These are phyloP conservation scores for Anser cygnoides DNA, from an alignment of 2,113 vertebrate genomes.

Conservation along the genomic window DNA sequence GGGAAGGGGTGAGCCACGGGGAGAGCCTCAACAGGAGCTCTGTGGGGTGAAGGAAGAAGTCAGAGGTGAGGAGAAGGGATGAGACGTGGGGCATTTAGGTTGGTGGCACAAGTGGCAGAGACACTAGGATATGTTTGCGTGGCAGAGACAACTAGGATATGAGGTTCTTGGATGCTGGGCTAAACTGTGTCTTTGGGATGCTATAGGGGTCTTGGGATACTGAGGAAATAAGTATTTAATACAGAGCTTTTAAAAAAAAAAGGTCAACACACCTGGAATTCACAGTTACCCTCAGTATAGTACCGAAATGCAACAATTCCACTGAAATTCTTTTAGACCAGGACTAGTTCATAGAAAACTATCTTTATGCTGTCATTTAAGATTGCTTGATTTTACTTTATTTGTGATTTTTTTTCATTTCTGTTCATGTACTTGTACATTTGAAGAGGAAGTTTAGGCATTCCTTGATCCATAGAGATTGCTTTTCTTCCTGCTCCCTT, in stretches of 20 bases:
- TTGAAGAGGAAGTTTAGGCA: slow-evolving; percentile 33
- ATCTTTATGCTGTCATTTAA: neutral
- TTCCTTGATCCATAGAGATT: slow-evolving; percentile 35
- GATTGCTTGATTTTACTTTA: neutral
- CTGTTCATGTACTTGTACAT: neutral
- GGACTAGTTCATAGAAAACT: neutral
- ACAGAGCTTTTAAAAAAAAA: neutral
- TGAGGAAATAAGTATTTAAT: neutral
- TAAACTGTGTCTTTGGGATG: neutral
- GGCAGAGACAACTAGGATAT: neutral
- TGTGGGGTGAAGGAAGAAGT: neutral
- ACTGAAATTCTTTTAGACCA: neutral
- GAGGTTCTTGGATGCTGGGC: neutral
- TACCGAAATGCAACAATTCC: accelerated
- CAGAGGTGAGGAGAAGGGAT: neutral
- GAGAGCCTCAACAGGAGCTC: accelerated
- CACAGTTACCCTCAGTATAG: neutral
- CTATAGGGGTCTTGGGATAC: neutral
- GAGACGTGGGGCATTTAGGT: accelerated
- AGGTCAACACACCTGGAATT: neutral
- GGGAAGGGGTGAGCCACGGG: neutral
- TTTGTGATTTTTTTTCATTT: slow-evolving; percentile 21
- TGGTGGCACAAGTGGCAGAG: too few species aligned
- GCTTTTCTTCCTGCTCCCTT: slow-evolving; percentile 57
- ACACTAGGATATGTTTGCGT: too few species aligned